A percentile compares a stretch with the other conserved stretches of the same genome.
phyloP scores from a whole-genome alignment of 2,888 invertebrate species.

The Eilema caniola region DNA sequence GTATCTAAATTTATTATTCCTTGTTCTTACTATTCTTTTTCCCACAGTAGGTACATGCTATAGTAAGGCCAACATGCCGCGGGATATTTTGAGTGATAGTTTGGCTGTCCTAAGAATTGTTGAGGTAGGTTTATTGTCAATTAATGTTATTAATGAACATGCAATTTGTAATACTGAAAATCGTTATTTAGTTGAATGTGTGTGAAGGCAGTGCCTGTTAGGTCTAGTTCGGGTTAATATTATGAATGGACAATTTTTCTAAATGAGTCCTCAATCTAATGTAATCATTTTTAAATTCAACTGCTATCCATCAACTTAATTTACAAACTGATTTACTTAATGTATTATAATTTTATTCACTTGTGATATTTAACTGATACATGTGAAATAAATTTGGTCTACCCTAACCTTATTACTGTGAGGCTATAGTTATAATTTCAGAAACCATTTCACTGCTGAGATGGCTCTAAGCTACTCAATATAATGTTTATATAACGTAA shows the following conservation, averaged over 20 bases:
- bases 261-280: too few species aligned
- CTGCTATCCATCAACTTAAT: too few species aligned
- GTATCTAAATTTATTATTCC: background rate
- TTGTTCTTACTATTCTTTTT: constrained; percentile 28
- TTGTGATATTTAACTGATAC: background rate
- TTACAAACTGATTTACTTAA: too few species aligned
- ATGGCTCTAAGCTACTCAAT: too few species aligned
- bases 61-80: constrained; percentile 82
- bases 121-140: constrained; percentile 74
- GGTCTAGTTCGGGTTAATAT: background rate
- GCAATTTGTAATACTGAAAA: background rate
- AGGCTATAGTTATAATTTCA: background rate
- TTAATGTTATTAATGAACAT: constrained; percentile 2
- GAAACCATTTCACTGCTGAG: too few species aligned
- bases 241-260: background rate
- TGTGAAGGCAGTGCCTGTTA: background rate
- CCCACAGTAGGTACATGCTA: constrained; percentile 48
- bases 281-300: too few species aligned
- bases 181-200: background rate
- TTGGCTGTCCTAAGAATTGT: constrained; percentile 88
- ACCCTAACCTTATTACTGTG: background rate
- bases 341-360: too few species aligned
- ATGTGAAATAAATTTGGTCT: background rate
- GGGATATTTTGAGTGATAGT: constrained; percentile 90
- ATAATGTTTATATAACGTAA: too few species aligned